These are phyloP conservation scores for Antigone vipio DNA, from an alignment of 2,113 vertebrate genomes.

Conservation along the genomic window DNA sequence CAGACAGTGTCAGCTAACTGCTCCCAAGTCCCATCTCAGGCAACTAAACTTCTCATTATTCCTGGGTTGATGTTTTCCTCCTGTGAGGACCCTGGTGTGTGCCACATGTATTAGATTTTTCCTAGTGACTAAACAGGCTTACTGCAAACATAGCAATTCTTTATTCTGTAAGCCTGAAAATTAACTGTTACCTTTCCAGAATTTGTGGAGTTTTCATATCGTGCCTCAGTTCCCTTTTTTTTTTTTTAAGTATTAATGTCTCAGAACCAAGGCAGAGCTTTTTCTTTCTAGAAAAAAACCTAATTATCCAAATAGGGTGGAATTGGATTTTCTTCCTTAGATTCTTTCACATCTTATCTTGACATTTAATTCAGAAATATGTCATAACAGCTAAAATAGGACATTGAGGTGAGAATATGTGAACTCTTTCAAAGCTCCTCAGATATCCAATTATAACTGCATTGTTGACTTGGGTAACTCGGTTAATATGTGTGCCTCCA, in stretches of 20 bases:
- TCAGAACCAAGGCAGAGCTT: neutral
- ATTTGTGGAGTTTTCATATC: neutral
- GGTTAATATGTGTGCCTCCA: neutral
- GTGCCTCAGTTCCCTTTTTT: neutral
- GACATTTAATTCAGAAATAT: neutral
- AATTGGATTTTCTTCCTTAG: slow-evolving; percentile 1
- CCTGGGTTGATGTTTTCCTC: neutral
- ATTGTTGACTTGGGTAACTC: neutral
- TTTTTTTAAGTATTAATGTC: neutral
- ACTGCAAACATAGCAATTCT: neutral
- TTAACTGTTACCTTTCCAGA: neutral
- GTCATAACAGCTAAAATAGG: neutral
- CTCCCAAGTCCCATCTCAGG: neutral
- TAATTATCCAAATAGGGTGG: neutral
- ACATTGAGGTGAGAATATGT: neutral
- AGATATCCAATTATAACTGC: neutral
- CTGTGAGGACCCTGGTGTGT: neutral
- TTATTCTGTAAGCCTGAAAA: neutral
- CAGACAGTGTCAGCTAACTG: neutral
- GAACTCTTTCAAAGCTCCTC: neutral
- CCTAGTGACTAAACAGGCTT: neutral
- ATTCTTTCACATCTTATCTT: slow-evolving; percentile 10
- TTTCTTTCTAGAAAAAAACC: neutral
- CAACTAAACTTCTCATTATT: neutral
- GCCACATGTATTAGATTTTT: neutral